Evolutionary conservation across 2,113 vertebrate genomes (phyloP).

Genomic region (Gasterosteus aculeatus): DNA sequence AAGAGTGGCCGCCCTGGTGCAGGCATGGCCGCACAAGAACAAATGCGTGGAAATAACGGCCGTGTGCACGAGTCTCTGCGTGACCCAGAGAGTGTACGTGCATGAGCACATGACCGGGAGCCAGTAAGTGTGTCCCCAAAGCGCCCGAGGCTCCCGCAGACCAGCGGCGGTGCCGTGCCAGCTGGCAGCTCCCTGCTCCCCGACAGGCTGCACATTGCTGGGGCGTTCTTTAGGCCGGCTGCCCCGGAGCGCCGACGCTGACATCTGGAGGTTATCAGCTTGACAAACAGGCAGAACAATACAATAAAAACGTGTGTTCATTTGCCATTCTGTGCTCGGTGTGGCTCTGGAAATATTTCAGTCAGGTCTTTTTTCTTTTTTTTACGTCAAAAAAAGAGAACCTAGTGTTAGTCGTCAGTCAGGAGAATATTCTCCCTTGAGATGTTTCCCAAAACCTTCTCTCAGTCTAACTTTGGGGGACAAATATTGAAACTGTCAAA

Average conservation of each 20-base stretch:
- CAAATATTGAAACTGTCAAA: constrained; percentile 12
- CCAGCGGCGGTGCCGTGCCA: constrained; percentile 72
- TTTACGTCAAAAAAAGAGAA: constrained; percentile 34
- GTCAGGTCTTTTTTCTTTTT: constrained; percentile 27
- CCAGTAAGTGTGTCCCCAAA: constrained; percentile 74
- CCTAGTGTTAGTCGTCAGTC: constrained; percentile 24
- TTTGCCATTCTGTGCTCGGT: constrained; percentile 38
- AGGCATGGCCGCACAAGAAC: constrained; percentile 25
- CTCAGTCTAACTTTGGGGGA: constrained; percentile 10
- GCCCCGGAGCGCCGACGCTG: constrained; percentile 62
- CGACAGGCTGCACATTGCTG: constrained; percentile 57
- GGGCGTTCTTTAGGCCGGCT: constrained; percentile 62
- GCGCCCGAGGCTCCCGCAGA: constrained; percentile 63
- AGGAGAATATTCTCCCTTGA: constrained; percentile 27
- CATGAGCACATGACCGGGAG: constrained; percentile 56
- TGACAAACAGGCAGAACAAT: constrained; percentile 69
- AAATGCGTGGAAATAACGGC: constrained; percentile 37
- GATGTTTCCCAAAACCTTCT: background rate
- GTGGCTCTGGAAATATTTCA: constrained; percentile 47
- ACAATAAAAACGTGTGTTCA: constrained; percentile 37
- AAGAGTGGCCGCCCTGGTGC: constrained; percentile 25
- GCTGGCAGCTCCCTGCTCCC: constrained; percentile 73
- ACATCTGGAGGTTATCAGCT: constrained; percentile 82
- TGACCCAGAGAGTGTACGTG: constrained; percentile 8
- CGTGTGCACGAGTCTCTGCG: constrained; percentile 14